These are phyloP conservation scores for Craseonycteris thonglongyai DNA, from an alignment of 2,113 vertebrate species.

Conservation along the genomic window DNA sequence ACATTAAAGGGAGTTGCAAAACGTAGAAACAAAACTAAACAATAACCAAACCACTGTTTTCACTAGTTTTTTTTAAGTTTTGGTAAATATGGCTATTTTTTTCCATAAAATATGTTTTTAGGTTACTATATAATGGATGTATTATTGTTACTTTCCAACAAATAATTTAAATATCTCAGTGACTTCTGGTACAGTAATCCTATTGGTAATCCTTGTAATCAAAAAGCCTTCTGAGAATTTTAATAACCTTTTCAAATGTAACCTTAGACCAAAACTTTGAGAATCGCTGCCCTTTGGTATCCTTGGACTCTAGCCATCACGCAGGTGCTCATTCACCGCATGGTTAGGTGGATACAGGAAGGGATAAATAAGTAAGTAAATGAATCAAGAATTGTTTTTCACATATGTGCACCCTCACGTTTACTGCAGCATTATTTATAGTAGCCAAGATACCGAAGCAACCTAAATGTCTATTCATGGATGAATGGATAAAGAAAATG, in stretches of 20 bases:
- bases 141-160: neutral
- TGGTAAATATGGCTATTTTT: neutral
- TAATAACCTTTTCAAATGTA: neutral
- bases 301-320: neutral
- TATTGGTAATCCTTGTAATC: neutral
- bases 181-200: neutral
- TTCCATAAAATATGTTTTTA: neutral
- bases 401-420: neutral
- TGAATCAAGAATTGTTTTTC: neutral
- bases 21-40: neutral
- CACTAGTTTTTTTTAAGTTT: neutral
- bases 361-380: neutral
- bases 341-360: neutral
- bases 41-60: neutral
- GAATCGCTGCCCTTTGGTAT: neutral
- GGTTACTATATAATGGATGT: neutral
- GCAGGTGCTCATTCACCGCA: neutral
- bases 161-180: neutral
- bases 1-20: neutral
- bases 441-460: no score
- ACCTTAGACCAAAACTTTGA: neutral
- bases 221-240: neutral
- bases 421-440: no score
- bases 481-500: no score
- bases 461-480: no score